Base-by-base conservation (phyloP, 2,113 vertebrate genomes). In the Hyaena hyaena region DNA sequence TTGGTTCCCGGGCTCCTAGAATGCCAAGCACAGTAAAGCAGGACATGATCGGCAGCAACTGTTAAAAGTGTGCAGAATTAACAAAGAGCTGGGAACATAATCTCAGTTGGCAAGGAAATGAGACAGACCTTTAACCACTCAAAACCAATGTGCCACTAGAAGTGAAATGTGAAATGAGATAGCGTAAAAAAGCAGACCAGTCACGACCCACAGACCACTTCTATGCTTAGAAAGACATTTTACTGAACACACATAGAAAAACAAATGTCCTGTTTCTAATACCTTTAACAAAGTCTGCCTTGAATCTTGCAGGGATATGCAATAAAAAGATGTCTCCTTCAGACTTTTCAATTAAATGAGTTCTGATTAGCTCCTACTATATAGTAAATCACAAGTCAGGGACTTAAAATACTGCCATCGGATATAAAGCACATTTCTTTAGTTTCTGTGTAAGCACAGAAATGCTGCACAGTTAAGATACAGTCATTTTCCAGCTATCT, bases 21-120 rank as follows among this genome's bases (percentile, higher is more conserved):
- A 65, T 4, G 33, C 79, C 73, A 33, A 31, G 19, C 63, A 16
- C 43, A 45, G 28, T 26, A n/a, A 65, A 5, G 4, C 10, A 17
- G 26, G n/a, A 50, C 8, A 1, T 23, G 45, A 83, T 58, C 58
- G 87, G 43, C 2, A 88, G 55, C 5, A 68, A 92, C 4, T 55
- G n/a, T 66, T 89, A n/a, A 90, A 96, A 96, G 90, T 50, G 53
- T 26, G 33, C 26, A 81, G 76, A 91, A 96, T 88, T 90, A 86
- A 94, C 66, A 73, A 95, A 80, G 76, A 87, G 19, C 58, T 83
- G 33, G 80, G 93, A 85, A 88, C 45, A 66, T 63, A 81, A 77
- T 94, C 65, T 53, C 23, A 76, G 48, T 76, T 93, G 76, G 87
- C 93, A 90, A 82, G 65, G 74, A 96, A 93, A 91, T 50, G 73